phyloP scores from a whole-genome alignment of 2,797 vertebrate species.

The Bovichtus diacanthus region DNA sequence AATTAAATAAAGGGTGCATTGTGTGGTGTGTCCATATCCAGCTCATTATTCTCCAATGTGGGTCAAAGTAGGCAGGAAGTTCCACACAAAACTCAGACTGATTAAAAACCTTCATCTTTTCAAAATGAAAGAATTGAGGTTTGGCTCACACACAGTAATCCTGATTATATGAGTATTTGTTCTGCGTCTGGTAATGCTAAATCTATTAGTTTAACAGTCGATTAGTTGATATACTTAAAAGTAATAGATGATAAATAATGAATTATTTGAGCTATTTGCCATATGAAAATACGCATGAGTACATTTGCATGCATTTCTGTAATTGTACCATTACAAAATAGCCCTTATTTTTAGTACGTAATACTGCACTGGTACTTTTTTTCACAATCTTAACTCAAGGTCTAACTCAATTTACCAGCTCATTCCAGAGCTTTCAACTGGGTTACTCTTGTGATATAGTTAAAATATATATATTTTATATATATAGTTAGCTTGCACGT shows the following conservation, averaged over 20 bases:
- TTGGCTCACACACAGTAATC: not conserved
- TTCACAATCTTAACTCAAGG: not conserved
- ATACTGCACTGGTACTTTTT: not conserved
- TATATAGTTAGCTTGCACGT: too few species aligned
- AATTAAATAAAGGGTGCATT: conserved; percentile 50
- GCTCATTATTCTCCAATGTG: conserved; percentile 8
- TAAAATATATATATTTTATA: too few species aligned
- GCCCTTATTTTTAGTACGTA: not conserved
- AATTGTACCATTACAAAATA: not conserved
- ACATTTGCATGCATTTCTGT: not conserved
- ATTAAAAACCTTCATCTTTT: not conserved
- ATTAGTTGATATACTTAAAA: not conserved
- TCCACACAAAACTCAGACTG: conserved; percentile 1
- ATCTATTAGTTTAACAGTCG: too few species aligned
- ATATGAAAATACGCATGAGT: not conserved
- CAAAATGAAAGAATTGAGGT: not conserved
- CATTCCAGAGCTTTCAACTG: not conserved
- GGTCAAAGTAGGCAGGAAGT: conserved; percentile 26
- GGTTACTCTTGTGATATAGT: not conserved
- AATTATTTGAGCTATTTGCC: not conserved
- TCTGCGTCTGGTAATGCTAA: too few species aligned
- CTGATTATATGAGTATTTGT: not conserved
- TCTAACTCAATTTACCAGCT: not conserved
- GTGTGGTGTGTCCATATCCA: conserved; percentile 16
- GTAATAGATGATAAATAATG: not conserved